Evolutionary conservation across 2,797 vertebrate species (phyloP), one percentile per base, ranked within the genome.

Genomic region (Leucoraja ocellata): DNA sequence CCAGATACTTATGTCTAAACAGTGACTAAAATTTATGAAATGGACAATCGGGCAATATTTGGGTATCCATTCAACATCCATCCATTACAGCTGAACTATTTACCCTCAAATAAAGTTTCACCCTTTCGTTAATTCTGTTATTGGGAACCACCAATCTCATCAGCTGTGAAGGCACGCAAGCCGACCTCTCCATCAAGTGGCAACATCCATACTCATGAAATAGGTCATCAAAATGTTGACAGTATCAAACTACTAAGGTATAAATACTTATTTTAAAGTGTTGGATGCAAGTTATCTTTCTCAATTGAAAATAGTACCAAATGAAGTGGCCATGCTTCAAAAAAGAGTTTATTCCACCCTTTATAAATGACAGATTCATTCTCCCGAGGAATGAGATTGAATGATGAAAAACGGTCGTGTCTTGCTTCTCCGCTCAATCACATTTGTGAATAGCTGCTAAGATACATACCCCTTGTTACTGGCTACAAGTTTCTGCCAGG

Each of bases 361-460:
- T 68, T 9, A 32, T 65, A 21, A 7, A 18, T 88, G n/a, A 36
- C 84, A 65, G 16, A 13, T 36, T 6, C 14, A 63, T 16, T n/a
- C 14, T 86, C 61, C 10, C 16, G 36, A 36, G 68, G 28, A 21
- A 88, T 32, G n/a, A 32, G n/a, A 7, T 18, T 68, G 16, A 63
- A 88, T 16, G 21, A 68, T 88, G 16, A 32, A 88, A 54, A 8
- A 68, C 7, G 63, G n/a, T 63, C 63, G 9, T n/a, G n/a, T 68
- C 84, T 88, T n/a, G 63, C 61, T n/a, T 16, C 0, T 4, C 61
- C 32, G 6, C 84, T 65, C 61, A 65, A 65, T 88, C 58, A 65
- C n/a, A 61, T 65, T 88, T 88, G 84, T 88, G 61, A 88, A 65
- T 58, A 84, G 81, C 84, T 88, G 84, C 14, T 32, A 68, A 32